Base-by-base conservation (phyloP, 2,797 vertebrate species). In the Argyrosomus regius region DNA sequence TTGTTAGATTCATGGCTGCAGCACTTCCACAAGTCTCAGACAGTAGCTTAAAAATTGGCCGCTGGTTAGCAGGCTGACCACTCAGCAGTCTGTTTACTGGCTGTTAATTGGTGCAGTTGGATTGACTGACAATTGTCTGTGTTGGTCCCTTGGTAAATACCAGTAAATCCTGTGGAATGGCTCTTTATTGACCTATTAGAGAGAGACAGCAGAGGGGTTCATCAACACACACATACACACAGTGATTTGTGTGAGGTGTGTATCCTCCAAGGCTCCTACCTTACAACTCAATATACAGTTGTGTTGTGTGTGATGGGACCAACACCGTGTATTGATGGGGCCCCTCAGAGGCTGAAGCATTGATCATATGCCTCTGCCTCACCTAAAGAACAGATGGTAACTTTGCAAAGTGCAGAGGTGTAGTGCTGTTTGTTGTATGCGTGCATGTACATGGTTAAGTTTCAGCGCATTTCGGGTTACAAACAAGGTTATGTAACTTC, bases 121-220 rank as follows among this genome's bases (percentile, higher is more conserved):
- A 90, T 87, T 90, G 87, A 91, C 74, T 87, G 88, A 90, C 82
- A 82, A 79, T 82, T 80, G 89, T 85, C 80, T 73, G 65, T 71
- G 80, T 20, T 45, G 71, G 83, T 88, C 87, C 89, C 92, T 72
- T 78, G 85, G 77, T 80, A 84, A 79, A 89, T 77, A 78, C 53
- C 75, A 66, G 71, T 90, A 85, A 84, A 83, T 85, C 81, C 78
- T 75, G 65, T 72, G 70, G 80, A 91, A 87, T 83, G 81, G 67
- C 71, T 84, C 79, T 81, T 91, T 88, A 92, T 92, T 86, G 89
- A 91, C 86, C 84, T 14, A 54, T 71, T 74, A 79, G 59, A 56
- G 54, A 83, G 65, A 65, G 64, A 67, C 56, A 56, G 56, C 49
- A 57, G 26, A 20, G 39, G 56, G 49, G 46, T 56, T 35, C 76